phyloP scores from a whole-genome alignment of 2,113 vertebrate genomes.

The Orthonyx spaldingii region DNA sequence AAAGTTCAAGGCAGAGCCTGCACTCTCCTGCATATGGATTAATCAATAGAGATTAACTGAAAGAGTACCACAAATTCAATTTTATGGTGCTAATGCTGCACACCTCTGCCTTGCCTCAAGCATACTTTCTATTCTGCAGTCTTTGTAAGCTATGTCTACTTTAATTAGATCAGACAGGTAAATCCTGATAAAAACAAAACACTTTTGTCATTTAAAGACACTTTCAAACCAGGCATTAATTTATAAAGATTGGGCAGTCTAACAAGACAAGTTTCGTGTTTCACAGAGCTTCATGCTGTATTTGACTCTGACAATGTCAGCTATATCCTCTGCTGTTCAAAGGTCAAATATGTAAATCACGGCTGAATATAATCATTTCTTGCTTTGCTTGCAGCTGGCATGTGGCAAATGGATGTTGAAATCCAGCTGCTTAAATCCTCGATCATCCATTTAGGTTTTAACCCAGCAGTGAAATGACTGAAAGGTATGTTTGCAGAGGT shows the following conservation, averaged over 20 bases:
- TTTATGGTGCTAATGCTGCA: not conserved
- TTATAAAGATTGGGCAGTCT: not conserved
- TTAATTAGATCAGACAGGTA: slow-evolving; percentile 8
- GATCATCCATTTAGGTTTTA: not conserved
- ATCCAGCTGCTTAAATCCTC: slow-evolving; percentile 18
- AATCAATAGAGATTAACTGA: not conserved
- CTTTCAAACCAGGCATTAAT: not conserved
- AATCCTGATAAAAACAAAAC: not conserved
- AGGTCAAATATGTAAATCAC: slow-evolving; percentile 16
- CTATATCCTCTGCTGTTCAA: not conserved
- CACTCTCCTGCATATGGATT: not conserved
- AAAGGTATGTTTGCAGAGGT: slow-evolving; percentile 27
- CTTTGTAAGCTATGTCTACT: not conserved
- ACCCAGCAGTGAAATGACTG: not conserved
- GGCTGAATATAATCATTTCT: not conserved
- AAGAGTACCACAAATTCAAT: not conserved
- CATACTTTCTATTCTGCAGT: not conserved
- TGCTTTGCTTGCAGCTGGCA: not conserved
- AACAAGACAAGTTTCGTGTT: not conserved
- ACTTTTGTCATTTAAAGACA: not conserved
- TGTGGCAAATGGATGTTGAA: not conserved
- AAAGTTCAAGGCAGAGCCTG: not conserved
- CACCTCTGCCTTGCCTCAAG: not conserved
- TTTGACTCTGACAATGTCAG: not conserved
- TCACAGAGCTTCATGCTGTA: not conserved